phyloP scores from a whole-genome alignment of 2,797 vertebrate species.

The Aeoliscus strigatus region DNA sequence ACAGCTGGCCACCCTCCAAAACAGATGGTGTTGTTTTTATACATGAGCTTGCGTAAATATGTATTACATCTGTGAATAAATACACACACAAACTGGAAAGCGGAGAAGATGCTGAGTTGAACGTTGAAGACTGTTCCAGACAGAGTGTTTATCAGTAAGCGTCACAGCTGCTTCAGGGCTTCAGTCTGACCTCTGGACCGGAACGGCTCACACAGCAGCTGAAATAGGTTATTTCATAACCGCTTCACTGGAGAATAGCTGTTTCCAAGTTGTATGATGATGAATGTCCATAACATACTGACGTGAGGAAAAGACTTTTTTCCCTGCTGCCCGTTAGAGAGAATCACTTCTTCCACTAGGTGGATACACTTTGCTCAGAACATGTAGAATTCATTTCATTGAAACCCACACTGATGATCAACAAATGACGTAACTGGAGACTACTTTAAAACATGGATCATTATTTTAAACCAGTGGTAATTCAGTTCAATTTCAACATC shows the following conservation, averaged over 20 bases:
- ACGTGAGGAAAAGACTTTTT: conserved; percentile 5
- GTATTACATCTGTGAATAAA: conserved; percentile 14
- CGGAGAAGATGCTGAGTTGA: conserved; percentile 5
- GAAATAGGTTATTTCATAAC: conserved; percentile 15
- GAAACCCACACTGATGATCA: too few relatives aligned
- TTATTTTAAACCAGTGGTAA: too few relatives aligned
- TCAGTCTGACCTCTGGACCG: conserved; percentile 3
- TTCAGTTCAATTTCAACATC: too few relatives aligned
- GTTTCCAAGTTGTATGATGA: conserved; percentile 25
- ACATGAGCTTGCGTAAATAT: conserved; percentile 36
- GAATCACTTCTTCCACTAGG: too few relatives aligned
- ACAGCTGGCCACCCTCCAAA: conserved; percentile 32
- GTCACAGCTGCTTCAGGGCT: conserved; percentile 18
- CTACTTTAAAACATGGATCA: too few relatives aligned
- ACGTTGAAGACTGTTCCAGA: conserved; percentile 14
- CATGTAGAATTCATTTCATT: too few relatives aligned
- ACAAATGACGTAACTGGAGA: too few relatives aligned
- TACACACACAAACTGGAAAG: conserved; percentile 4
- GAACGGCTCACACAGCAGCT: conserved; percentile 20
- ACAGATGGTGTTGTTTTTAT: conserved; percentile 53
- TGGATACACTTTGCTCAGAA: too few relatives aligned
- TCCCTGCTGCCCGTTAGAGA: neutral
- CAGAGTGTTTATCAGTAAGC: conserved; percentile 14
- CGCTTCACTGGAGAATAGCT: conserved; percentile 12
- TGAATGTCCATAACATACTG: conserved; percentile 10